Base-by-base conservation (phyloP, 2,797 vertebrate species). In the Cheracebus regulus region DNA sequence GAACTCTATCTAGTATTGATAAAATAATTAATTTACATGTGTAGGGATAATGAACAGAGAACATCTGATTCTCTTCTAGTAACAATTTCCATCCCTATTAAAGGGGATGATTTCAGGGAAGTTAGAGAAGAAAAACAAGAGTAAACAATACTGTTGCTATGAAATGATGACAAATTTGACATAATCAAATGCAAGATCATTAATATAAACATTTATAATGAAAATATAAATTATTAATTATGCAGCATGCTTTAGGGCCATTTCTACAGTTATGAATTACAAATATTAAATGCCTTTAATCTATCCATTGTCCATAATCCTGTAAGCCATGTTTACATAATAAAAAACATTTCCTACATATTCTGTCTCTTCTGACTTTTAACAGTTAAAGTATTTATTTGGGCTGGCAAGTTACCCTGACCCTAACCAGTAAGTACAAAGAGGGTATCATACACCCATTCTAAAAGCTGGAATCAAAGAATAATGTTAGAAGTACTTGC, bases 191-290 rank as follows among this genome's bases (percentile, higher is more conserved):
- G 58, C 20, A 97, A 75, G 82, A 95, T 73, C 75, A 92, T 96
- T 96, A 96, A 95, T 92, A 97, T 93, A 98, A 96, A 98, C 97
- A 97, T 93, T 78, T 88, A 96, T 76, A 90, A 96, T 96, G 84
- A 98, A 98, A 98, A 76, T 92, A 97, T 26, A 98, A 98, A 96
- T 97, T 97, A 97, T 96, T 97, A 96, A 96, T 92, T 98, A 96
- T 96, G 98, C 97, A 98, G 98, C 98, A 98, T 98, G 97, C 72
- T 96, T 96, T 98, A 98, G 97, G 98, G 98, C 98, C 97, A 94
- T 72, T 93, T 98, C 96, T 95, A 96, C 93, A 98, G 88, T 97
- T 95, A 97, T 82, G 52, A 97, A 96, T 89, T 95, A 93, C 58
- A 98, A 98, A 81, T 39, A 48, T 93, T 97, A 39, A 94, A 95